Conservation (phyloP, 2,797 vertebrate species). For the Avahi laniger region DNA sequence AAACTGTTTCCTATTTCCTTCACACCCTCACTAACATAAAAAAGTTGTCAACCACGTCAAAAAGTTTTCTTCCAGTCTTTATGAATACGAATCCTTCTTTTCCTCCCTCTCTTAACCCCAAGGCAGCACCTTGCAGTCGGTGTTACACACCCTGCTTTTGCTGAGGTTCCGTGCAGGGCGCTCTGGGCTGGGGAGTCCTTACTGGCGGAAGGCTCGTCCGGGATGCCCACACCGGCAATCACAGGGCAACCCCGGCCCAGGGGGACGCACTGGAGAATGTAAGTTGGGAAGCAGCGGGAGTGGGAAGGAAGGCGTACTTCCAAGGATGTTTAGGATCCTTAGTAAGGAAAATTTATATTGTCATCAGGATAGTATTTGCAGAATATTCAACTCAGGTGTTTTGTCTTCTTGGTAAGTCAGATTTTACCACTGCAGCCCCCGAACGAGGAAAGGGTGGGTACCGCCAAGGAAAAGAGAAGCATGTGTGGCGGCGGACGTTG, state of each 20-base stretch:
- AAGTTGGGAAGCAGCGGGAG: neutral
- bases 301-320: neutral
- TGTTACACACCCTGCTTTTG: neutral
- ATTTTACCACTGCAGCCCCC: neutral
- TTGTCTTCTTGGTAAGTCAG: neutral
- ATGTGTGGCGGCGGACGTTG: fast-evolving
- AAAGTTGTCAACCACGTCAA: neutral
- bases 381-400: neutral
- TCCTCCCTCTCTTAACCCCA: neutral
- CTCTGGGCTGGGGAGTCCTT: neutral
- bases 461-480: too few species aligned
- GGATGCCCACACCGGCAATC: neutral
- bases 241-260: neutral
- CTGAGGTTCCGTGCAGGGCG: neutral
- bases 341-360: neutral
- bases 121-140: neutral
- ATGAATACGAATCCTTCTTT: neutral
- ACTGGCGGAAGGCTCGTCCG: neutral
- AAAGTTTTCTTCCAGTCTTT: neutral
- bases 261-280: fast-evolving
- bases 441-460: neutral
- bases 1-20: neutral
- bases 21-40: neutral
- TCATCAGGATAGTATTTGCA: neutral
- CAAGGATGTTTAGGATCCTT: neutral